Evolutionary conservation across 2,888 invertebrate species (phyloP).

Genomic region (Andrena flavipes): DNA sequence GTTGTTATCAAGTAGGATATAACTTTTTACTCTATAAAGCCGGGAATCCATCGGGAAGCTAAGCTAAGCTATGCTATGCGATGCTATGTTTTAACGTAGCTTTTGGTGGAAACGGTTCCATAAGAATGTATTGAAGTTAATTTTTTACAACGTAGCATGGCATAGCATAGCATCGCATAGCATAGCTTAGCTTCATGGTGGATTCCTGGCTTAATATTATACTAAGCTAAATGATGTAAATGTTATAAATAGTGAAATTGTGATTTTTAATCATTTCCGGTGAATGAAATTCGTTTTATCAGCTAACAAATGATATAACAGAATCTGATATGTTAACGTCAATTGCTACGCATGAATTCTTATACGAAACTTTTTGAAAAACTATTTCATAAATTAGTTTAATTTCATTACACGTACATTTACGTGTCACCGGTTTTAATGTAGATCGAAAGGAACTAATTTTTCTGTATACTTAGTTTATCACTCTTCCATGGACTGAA

Average conservation of each 20-base stretch:
- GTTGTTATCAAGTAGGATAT: neutral
- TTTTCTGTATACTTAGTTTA: neutral
- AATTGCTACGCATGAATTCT: neutral
- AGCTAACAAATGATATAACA: neutral
- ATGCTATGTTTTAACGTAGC: no score
- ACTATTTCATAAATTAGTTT: no score
- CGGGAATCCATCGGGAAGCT: no score
- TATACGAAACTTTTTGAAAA: no score
- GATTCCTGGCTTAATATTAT: neutral
- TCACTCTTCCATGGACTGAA: neutral
- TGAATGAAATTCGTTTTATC: neutral
- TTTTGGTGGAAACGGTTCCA: no score
- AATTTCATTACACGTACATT: no score
- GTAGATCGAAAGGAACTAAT: neutral
- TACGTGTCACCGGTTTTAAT: no score
- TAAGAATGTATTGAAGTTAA: no score
- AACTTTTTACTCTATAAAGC: constrained; percentile 8
- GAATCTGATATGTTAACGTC: neutral
- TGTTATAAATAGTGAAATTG: neutral
- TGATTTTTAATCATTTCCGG: neutral
- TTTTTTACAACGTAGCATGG: no score
- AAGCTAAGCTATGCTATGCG: no score
- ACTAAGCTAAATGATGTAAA: neutral
- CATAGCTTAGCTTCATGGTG: no score
- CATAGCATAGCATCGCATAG: no score